phyloP scores from a whole-genome alignment of 1,140 invertebrate genomes.

The Dinoponera quadriceps region DNA sequence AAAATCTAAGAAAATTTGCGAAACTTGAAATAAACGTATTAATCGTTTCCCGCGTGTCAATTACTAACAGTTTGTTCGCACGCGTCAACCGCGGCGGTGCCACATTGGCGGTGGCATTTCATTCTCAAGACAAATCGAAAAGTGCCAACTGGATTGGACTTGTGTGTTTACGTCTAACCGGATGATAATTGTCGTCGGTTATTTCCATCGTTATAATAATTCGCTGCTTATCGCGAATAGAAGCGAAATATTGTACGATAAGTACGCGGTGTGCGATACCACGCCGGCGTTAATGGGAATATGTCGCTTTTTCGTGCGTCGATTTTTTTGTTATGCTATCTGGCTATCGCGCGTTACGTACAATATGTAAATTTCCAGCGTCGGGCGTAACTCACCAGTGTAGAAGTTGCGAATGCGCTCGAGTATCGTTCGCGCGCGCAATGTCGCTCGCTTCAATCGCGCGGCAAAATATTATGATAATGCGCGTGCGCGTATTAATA shows the following conservation, averaged over 20 bases:
- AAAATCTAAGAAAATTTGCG: too few species aligned
- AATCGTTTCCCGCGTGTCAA: too few species aligned
- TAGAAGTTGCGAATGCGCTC: not conserved
- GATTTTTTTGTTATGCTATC: conserved; percentile 18
- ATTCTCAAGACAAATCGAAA: not conserved
- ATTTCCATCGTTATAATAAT: conserved; percentile 16
- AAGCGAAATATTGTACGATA: conserved; percentile 16
- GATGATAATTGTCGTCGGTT: conserved; percentile 10
- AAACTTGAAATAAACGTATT: too few species aligned
- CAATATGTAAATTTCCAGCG: conserved; percentile 29
- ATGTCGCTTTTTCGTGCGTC: conserved; percentile 2
- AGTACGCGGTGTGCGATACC: not conserved
- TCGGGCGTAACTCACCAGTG: not conserved
- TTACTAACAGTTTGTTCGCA: not conserved
- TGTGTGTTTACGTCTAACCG: not conserved
- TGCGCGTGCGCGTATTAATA: conserved; percentile 17
- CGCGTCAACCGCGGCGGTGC: not conserved
- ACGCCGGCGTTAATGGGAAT: not conserved
- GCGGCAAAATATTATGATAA: conserved; percentile 35
- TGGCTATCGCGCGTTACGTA: conserved; percentile 8
- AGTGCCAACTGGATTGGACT: not conserved
- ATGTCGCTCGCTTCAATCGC: conserved; percentile 7
- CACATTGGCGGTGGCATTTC: not conserved
- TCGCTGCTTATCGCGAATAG: conserved; percentile 25
- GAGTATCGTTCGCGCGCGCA: too few species aligned